A percentile compares a stretch with the other conserved stretches of the same genome.
Conservation (phyloP, 2,113 vertebrate genomes). For the Psilopogon haemacephalus region DNA sequence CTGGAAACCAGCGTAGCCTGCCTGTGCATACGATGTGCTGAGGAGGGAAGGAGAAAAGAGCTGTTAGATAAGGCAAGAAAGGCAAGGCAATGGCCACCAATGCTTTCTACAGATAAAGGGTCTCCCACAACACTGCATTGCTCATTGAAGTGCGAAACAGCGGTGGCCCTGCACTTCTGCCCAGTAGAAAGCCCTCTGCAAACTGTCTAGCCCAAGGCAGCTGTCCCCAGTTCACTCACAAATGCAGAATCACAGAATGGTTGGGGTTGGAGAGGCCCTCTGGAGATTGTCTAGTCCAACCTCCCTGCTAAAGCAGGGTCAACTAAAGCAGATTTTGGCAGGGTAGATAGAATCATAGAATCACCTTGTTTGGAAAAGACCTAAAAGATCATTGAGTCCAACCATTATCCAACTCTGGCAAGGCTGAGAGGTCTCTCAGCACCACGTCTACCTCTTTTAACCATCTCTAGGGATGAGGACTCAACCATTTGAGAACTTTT, state of each 20-base stretch:
- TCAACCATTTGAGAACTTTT: too few relatives aligned
- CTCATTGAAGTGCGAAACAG: background rate
- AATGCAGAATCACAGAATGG: background rate
- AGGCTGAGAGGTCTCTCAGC: too few relatives aligned
- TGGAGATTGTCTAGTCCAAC: background rate
- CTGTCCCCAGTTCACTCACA: background rate
- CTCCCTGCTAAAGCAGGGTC: background rate
- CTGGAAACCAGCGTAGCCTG: slow-evolving; percentile 86
- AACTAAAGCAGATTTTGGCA: background rate
- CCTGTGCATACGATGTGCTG: slow-evolving; percentile 94
- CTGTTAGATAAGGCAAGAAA: background rate
- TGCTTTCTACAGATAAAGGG: background rate
- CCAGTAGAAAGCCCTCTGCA: background rate
- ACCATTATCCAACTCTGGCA: too few relatives aligned
- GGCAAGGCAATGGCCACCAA: background rate
- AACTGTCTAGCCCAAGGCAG: background rate
- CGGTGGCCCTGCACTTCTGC: background rate
- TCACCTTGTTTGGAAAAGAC: too few relatives aligned
- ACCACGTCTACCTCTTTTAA: too few relatives aligned
- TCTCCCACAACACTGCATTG: background rate
- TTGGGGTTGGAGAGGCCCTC: background rate
- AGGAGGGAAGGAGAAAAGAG: background rate
- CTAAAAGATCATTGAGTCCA: too few relatives aligned
- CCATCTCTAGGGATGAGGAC: too few relatives aligned
- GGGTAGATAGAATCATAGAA: too few relatives aligned